Evolutionary conservation across 2,888 invertebrate genomes (phyloP).

Genomic region (Drosophila meridiana): DNA sequence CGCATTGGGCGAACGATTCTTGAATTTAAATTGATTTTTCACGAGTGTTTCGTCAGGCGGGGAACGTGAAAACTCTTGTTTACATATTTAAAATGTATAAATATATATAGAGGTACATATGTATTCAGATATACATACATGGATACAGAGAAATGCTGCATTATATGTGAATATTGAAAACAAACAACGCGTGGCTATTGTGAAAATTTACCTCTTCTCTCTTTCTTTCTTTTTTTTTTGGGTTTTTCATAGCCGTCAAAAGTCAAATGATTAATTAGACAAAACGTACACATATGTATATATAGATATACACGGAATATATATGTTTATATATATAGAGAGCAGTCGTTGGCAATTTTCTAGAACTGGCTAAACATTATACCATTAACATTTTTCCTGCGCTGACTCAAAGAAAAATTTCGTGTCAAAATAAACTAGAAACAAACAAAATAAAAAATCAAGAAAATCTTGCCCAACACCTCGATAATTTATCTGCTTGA

Average conservation of each 20-base stretch:
- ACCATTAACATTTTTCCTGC: constrained; percentile 7
- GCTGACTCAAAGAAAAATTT: constrained; percentile 26
- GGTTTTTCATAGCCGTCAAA: constrained; percentile 31
- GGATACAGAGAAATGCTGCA: neutral
- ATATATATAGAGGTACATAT: neutral
- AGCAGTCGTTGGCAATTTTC: constrained; percentile 30
- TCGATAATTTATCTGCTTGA: constrained; percentile 20
- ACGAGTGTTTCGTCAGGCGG: constrained; percentile 62
- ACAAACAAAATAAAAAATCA: neutral
- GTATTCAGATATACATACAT: neutral
- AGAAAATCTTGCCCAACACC: constrained; percentile 38
- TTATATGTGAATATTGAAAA: constrained; percentile 21
- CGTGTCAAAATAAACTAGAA: constrained; percentile 33
- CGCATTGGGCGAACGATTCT: constrained; percentile 38
- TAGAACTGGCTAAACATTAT: constrained; percentile 28
- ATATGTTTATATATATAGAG: neutral
- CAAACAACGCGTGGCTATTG: constrained; percentile 46
- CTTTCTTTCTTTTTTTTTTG: constrained; percentile 1
- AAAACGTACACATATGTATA: neutral
- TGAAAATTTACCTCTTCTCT: constrained; percentile 28
- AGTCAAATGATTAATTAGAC: constrained; percentile 63
- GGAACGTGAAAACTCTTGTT: constrained; percentile 59
- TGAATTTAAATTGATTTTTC: constrained; percentile 63
- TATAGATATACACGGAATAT: constrained; percentile 11
- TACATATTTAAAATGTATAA: constrained; percentile 33